A percentile compares a stretch with the other conserved stretches of the same genome.
Evolutionary conservation across 2,797 vertebrate genomes (phyloP).

Genomic region (Crypturellus tataupa): DNA sequence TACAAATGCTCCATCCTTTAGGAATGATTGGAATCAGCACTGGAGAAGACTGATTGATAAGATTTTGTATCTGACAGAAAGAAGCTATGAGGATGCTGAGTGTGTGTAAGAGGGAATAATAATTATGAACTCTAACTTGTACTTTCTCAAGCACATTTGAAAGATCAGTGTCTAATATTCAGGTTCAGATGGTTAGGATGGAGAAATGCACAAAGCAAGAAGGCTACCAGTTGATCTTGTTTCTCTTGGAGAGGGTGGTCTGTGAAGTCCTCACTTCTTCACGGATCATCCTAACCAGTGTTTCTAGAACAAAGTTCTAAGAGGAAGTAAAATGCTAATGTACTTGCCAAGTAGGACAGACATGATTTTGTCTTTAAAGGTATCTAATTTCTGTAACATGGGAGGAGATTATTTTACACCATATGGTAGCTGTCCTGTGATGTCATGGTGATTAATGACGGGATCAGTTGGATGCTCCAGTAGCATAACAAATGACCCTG

Average conservation of each 20-base stretch:
- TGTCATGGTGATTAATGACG: conserved; percentile 67
- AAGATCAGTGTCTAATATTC: background rate
- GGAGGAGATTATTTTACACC: conserved; percentile 56
- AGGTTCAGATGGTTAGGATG: background rate
- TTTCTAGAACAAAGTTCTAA: background rate
- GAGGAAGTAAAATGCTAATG: background rate
- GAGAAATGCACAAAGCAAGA: background rate
- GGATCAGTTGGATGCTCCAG: conserved; percentile 54
- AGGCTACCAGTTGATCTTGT: background rate
- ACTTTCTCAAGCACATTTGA: background rate
- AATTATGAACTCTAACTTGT: background rate
- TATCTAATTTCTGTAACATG: conserved; percentile 45
- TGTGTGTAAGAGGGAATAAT: background rate
- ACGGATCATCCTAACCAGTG: background rate
- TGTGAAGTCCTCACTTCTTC: background rate
- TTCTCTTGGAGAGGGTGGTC: background rate
- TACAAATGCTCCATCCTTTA: background rate
- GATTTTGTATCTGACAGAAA: background rate
- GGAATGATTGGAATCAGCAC: background rate
- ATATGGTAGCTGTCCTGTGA: conserved; percentile 65
- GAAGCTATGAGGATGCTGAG: background rate
- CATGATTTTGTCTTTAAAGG: conserved; percentile 45
- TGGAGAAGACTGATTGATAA: background rate
- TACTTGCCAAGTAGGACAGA: background rate
- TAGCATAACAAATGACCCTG: conserved; percentile 54